These are phyloP conservation scores for Daktulosphaira vitifoliae DNA, from an alignment of 1,140 invertebrate species.

Conservation along the genomic window DNA sequence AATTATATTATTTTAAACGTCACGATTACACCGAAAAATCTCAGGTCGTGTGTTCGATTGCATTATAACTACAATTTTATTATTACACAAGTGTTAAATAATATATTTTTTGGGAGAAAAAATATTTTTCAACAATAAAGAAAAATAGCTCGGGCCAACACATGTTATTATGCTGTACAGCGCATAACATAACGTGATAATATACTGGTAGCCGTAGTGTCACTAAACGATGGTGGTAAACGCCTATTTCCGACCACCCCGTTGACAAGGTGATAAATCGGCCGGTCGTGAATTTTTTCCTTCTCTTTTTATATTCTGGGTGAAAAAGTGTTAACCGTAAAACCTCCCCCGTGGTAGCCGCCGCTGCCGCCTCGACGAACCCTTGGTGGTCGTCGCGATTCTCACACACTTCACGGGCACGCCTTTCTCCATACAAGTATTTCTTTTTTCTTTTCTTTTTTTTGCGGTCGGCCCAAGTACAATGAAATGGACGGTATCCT, in stretches of 20 bases:
- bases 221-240: constrained; percentile 5
- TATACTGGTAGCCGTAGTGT: neutral
- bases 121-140: too few species aligned
- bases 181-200: too few species aligned
- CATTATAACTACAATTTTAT: too few species aligned
- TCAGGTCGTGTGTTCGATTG: constrained; percentile 1
- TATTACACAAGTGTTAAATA: too few species aligned
- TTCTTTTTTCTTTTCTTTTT: constrained; percentile 1
- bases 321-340: constrained; percentile 24
- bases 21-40: constrained; percentile 11
- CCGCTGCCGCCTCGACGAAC: too few species aligned
- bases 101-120: too few species aligned
- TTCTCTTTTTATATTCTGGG: constrained; percentile 9
- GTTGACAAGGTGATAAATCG: constrained; percentile 17
- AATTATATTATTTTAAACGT: neutral
- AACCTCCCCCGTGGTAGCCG: constrained; percentile 4
- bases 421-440: neutral
- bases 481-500: constrained; percentile 2
- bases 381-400: constrained; percentile 23
- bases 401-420: constrained; percentile 21
- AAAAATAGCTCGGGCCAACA: too few species aligned
- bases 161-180: too few species aligned
- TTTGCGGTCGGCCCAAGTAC: neutral
- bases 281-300: constrained; percentile 2
- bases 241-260: constrained; percentile 25